These are phyloP conservation scores for Spicauda simplicius DNA, from an alignment of 2,888 invertebrate species.

Conservation along the genomic window DNA sequence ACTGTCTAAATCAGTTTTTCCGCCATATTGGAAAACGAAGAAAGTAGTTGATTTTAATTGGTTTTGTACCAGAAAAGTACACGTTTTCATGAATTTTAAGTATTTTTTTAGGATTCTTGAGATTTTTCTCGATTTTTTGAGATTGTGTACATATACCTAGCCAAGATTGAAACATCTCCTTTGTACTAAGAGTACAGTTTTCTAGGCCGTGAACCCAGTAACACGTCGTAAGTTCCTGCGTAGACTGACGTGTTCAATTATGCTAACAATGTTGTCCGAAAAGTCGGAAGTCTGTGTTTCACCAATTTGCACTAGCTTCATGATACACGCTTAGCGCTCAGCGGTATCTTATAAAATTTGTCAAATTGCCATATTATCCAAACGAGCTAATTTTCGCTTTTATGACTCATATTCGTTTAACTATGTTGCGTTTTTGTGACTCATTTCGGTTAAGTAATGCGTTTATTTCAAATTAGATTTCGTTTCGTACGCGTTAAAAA, in stretches of 20 bases:
- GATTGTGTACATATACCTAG: too few relatives aligned
- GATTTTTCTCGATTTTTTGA: too few relatives aligned
- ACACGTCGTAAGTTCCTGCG: slow-evolving; percentile 5
- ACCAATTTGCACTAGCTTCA: slow-evolving; percentile 9
- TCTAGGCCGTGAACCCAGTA: slow-evolving; percentile 3
- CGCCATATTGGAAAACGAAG: too few relatives aligned
- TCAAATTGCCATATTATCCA: background rate
- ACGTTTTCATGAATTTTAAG: too few relatives aligned
- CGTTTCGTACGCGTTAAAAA: too few relatives aligned
- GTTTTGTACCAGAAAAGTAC: too few relatives aligned
- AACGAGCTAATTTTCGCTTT: background rate
- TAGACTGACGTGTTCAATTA: background rate
- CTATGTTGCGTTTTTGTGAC: background rate
- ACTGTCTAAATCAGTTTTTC: too few relatives aligned
- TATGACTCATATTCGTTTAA: background rate
- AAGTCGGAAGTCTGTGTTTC: slow-evolving; percentile 14
- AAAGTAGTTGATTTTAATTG: too few relatives aligned
- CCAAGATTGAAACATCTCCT: too few relatives aligned
- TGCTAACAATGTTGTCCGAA: slow-evolving; percentile 1
- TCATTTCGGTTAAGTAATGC: background rate
- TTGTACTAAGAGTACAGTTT: too few relatives aligned
- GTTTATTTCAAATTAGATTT: too few relatives aligned
- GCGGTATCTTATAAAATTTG: slow-evolving; percentile 8
- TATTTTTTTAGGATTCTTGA: too few relatives aligned
- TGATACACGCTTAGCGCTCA: background rate